Base-by-base conservation (phyloP, 2,113 vertebrate genomes). In the Antechinus flavipes region DNA sequence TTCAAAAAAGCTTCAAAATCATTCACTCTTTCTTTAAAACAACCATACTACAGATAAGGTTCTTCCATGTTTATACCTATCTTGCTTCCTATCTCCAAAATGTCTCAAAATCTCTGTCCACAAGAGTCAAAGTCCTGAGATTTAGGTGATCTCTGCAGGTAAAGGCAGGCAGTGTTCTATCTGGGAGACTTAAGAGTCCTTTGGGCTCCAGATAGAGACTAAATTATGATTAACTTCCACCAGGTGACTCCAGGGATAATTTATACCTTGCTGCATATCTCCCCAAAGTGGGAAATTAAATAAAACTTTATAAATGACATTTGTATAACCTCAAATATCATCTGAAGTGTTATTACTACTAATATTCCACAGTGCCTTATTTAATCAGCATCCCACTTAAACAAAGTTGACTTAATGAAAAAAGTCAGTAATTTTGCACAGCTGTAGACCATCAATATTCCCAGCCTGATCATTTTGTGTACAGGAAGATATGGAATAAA, bases 401-500 rank as follows among this genome's bases (percentile, higher is more conserved):
- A 95, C 94, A 91, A 97, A 97, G 54, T 96, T 97, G 95, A 95
- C 61, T 96, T 94, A 96, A 91, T 92, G 55, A 95, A 94, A 97
- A 96, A 92, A 93, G 0, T 2, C 22, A 94, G 50, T 97, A 94
- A 96, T 97, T 98, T 92, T 96, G 96, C 97, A 84, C 95, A 96
- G 46, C 89, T 97, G 35, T 92, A 56, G 76, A 89, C 8, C 54
- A 97, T 97, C 97, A 97, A 96, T 98, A 97, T 96, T 95, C 50
- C 98, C 92, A 93, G 54, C 91, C 12, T 46, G 53, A 96, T 52
- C 58, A 94, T 97, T 97, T 93, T 97, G 47, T 91, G 54, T 93
- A 91, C 90, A 97, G 95, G 93, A 98, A 98, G 97, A 97, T 95
- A 96, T 49, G 92, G 98, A 97, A 94, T 97, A 98, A 98, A 98